Percentiles rank a stretch among this genome's conserved stretches.
phyloP scores from a whole-genome alignment of 2,113 vertebrate species.

The Dicentrarchus labrax region DNA sequence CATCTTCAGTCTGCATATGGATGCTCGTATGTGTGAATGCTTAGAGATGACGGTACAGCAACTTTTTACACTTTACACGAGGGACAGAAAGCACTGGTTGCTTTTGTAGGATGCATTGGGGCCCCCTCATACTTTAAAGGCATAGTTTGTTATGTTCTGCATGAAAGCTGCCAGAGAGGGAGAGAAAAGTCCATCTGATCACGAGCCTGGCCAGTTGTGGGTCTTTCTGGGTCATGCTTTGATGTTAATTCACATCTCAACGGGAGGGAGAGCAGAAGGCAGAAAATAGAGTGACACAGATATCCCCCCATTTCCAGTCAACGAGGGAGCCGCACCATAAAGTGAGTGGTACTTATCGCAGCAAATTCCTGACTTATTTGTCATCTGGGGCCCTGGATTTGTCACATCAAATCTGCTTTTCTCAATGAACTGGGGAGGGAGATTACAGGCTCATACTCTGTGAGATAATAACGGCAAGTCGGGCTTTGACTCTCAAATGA shows the following conservation, averaged over 20 bases:
- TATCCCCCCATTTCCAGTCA: slow-evolving; percentile 31
- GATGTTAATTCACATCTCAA: slow-evolving; percentile 35
- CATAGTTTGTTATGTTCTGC: slow-evolving; percentile 11
- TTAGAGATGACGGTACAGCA: slow-evolving; percentile 2
- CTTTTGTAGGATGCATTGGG: slow-evolving; percentile 16
- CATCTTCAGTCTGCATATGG: slow-evolving; percentile 7
- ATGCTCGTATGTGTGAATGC: slow-evolving; percentile 8
- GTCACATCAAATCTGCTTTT: slow-evolving; percentile 77
- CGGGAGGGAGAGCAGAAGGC: slow-evolving; percentile 18
- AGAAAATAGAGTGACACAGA: slow-evolving; percentile 35
- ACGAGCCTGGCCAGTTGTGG: background rate
- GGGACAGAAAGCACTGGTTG: slow-evolving; percentile 15
- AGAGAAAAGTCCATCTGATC: background rate
- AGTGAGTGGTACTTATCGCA: slow-evolving; percentile 63
- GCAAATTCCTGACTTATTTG: slow-evolving; percentile 73
- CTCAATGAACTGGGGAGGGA: slow-evolving; percentile 66
- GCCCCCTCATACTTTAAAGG: slow-evolving; percentile 15
- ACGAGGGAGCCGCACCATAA: background rate
- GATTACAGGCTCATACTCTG: slow-evolving; percentile 71
- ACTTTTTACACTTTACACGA: slow-evolving; percentile 17
- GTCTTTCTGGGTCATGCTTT: slow-evolving; percentile 50
- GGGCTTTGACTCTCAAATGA: slow-evolving; percentile 62
- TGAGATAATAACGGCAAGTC: slow-evolving; percentile 61
- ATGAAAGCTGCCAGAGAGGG: slow-evolving; percentile 1
- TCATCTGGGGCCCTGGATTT: slow-evolving; percentile 75